phyloP scores from a whole-genome alignment of 35 echinoderm and acorn worm genomes.

The Lytechinus variegatus region DNA sequence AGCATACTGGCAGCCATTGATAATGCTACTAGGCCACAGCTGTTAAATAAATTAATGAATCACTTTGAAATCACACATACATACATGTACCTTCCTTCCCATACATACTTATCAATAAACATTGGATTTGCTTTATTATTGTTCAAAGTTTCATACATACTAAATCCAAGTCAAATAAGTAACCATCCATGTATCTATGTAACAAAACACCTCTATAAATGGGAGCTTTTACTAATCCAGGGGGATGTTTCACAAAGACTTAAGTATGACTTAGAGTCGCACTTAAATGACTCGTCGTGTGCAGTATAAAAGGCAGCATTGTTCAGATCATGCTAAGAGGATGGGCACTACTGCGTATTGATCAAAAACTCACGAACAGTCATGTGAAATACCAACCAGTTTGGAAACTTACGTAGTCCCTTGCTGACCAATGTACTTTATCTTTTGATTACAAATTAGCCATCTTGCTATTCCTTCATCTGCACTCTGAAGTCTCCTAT shows the following conservation, averaged over 20 bases:
- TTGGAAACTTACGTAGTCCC: slow-evolving; percentile 26
- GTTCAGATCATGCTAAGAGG: not conserved
- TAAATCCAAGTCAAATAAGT: not conserved
- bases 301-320: not conserved
- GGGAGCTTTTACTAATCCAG: not conserved
- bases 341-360: not conserved
- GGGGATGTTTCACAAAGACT: not conserved
- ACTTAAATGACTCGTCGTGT: not conserved
- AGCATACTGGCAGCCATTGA: slow-evolving; percentile 66
- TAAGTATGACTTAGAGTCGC: not conserved
- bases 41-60: not conserved
- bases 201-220: not conserved
- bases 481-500: not conserved
- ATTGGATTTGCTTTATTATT: too few species aligned
- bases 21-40: slow-evolving; percentile 64
- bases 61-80: too few species aligned
- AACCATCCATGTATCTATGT: not conserved
- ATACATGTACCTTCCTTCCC: too few species aligned
- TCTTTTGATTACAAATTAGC: slow-evolving; percentile 14
- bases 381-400: not conserved
- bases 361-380: not conserved
- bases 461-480: not conserved
- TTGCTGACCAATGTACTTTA: slow-evolving; percentile 14
- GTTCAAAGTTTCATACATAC: not conserved
- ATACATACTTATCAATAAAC: too few species aligned